These are phyloP conservation scores for Caradrina kadenii DNA, from an alignment of 2,888 invertebrate species.

Conservation along the genomic window DNA sequence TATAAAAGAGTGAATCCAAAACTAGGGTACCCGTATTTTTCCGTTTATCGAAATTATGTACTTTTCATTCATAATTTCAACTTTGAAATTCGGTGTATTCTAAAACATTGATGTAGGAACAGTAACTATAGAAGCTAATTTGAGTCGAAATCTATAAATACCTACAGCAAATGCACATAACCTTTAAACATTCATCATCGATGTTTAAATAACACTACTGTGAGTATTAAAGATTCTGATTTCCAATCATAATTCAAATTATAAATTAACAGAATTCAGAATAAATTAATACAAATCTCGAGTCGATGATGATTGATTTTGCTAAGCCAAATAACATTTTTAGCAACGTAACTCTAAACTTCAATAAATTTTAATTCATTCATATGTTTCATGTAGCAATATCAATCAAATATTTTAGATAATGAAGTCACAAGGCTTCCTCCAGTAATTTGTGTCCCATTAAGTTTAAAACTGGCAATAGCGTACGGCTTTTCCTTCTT, in stretches of 20 bases:
- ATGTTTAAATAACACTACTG: constrained; percentile 5
- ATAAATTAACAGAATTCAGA: constrained; percentile 59
- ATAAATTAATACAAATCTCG: constrained; percentile 62
- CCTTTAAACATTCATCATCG: constrained; percentile 10
- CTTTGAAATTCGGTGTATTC: too few relatives aligned
- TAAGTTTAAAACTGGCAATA: background rate
- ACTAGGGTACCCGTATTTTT: too few relatives aligned
- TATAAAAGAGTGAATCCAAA: too few relatives aligned
- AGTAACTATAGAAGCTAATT: background rate
- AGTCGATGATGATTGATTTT: constrained; percentile 58
- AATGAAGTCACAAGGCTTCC: constrained; percentile 69
- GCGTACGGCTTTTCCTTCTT: background rate
- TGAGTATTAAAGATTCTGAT: constrained; percentile 21
- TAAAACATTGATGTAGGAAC: background rate
- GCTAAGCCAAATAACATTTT: constrained; percentile 54
- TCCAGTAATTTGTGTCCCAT: constrained; percentile 16
- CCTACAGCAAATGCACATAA: background rate
- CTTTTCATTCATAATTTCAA: too few relatives aligned
- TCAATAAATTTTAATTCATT: constrained; percentile 67
- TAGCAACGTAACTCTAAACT: constrained; percentile 43
- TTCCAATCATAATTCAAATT: constrained; percentile 54
- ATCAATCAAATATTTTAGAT: constrained; percentile 72
- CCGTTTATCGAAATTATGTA: too few relatives aligned
- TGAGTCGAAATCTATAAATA: constrained; percentile 17
- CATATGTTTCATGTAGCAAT: constrained; percentile 67